phyloP scores from a whole-genome alignment of 2,888 invertebrate species.

The Patella pellucida region DNA sequence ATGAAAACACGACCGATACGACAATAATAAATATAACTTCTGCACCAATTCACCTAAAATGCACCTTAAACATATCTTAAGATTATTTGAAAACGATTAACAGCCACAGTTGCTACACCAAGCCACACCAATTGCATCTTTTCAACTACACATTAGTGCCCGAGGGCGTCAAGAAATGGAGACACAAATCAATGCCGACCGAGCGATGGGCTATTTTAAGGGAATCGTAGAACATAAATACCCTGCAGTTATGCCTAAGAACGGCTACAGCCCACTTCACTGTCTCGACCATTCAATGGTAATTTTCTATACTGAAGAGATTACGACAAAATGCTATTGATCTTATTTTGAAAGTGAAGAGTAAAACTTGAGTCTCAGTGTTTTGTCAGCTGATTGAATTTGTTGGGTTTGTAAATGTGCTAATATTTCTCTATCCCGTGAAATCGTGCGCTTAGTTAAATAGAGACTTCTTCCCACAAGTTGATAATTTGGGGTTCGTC shows the following conservation, averaged over 20 bases:
- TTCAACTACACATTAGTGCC: background rate
- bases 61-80: background rate
- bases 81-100: conserved; percentile 3
- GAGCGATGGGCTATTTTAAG: background rate
- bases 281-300: background rate
- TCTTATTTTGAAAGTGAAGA: background rate
- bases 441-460: background rate
- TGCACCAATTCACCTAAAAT: background rate
- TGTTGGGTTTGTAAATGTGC: conserved; percentile 8
- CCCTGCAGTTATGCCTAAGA: background rate
- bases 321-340: conserved; percentile 10
- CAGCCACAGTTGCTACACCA: background rate
- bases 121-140: background rate
- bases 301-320: background rate
- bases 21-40: background rate
- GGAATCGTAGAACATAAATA: background rate
- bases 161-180: background rate
- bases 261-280: background rate
- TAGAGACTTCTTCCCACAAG: conserved; percentile 3
- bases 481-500: background rate
- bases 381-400: conserved; percentile 9
- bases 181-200: conserved; percentile 2
- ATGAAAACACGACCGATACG: background rate
- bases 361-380: background rate
- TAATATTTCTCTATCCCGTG: background rate